Base-by-base conservation (phyloP, 1,140 invertebrate species). In the Ruditapes philippinarum region DNA sequence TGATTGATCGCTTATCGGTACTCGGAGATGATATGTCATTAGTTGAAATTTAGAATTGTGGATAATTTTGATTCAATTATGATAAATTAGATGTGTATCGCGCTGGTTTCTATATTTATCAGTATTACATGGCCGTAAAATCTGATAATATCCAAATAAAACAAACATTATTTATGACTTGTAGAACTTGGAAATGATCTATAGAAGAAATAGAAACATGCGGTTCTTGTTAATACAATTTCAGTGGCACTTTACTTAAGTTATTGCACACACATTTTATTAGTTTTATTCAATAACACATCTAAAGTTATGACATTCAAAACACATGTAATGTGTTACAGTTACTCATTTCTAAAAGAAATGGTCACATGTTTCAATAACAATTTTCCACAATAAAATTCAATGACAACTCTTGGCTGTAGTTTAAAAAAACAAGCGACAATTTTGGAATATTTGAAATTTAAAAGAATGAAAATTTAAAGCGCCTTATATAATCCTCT, bases 51-150 rank as follows among this genome's bases (percentile, higher is more conserved):
- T 42, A 60, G 80, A 49, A 62, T 28, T 68, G 36, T 25, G 57
- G 42, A 49, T 83, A 68, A 68, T 83, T 68, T 83, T 83, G 57
- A 83, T 83, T 68, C 62, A 68, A 83, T 83, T 83, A 83, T 83
- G 80, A 83, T 83, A 83, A 83, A 65, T 83, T 68, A 38, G 65
- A 81, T 65, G 79, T 65, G 79, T 62, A 81, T 81, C 79, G 28
- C 25, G 28, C n/a, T 36, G 11, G 57, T 38, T 60, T 22, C 57
- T 19, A 33, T 7, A 9, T 9, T 57, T 81, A 81, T 81, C 79
- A 38, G 51, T 42, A 62, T 81, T 40, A 54, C 38, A 60, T 60
- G 33, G 57, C n/a, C 40, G 40, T 81, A 40, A 81, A 81, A 81
- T 79, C 79, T 81, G 79, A 81, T 60, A 60, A 81, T 81, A 31